Evolutionary conservation across 2,888 invertebrate species (phyloP), one percentile per base, ranked within the genome.

Genomic region (Drosophila fulvimacula): DNA sequence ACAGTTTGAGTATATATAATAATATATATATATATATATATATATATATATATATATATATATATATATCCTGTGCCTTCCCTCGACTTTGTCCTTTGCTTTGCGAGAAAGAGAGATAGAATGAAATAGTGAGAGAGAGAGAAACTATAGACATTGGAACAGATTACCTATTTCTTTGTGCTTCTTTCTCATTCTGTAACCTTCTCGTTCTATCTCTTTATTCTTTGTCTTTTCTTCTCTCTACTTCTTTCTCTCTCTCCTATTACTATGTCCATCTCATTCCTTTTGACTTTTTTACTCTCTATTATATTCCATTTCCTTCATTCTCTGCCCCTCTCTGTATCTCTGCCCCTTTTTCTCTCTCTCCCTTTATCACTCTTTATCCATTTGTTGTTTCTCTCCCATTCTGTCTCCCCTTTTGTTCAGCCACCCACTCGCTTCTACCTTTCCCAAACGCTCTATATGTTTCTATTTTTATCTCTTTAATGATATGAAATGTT

Each of bases 401-500:
- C 5, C 5, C 4, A 1, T 24, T 17, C 6, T 17, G 1, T 1
- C 17, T 27, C n/a, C 17, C 38, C 7, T 21, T 10, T 15, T 24
- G 21, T 21, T 42, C 15, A n/a, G 13, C 21, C 42, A 42, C 42
- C 42, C 42, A 42, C 27, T n/a, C 24, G 24, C 7, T 44, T 7
- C n/a, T 24, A 0, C 27, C 46, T 46, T 27, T 11, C 11, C 17
- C 17, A n/a, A 27, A 5, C 30, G 6, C 5, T 30, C 4, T 10
- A 13, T 21, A 34, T 21, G 2, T 15, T 2, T 4, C 15, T 15
- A 34, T 30, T 19, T 6, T 5, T 15, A 41, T 41, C 30, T 30
- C 19, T 27, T 13, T 38, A 52, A 38, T 52, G 38, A 38, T 27
- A 17, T 7, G 13, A 38, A 52, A 38, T 52, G 38, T 17, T 38